Conservation (phyloP, 1,140 invertebrate genomes). For the Heliothis virescens region DNA sequence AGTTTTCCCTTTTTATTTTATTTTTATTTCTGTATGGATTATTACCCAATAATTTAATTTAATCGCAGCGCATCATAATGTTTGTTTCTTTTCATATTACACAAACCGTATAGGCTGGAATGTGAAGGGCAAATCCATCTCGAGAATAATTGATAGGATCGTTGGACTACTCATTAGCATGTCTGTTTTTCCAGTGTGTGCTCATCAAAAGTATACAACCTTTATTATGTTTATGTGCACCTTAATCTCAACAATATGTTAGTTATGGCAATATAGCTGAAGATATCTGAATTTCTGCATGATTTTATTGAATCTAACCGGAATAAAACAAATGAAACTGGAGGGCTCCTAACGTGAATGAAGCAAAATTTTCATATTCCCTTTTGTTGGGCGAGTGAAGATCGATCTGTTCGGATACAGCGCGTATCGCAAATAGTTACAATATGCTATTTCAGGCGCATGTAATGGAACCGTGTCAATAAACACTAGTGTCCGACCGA, state of each 20-base stretch:
- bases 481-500: too few species aligned
- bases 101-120: slow-evolving; percentile 14
- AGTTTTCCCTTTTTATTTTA: slow-evolving; percentile 11
- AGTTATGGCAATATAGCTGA: too few species aligned
- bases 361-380: not conserved
- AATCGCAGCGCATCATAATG: slow-evolving; percentile 20
- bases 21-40: not conserved
- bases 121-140: slow-evolving; percentile 42
- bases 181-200: slow-evolving; percentile 10
- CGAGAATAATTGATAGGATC: slow-evolving; percentile 33
- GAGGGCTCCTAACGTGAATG: too few species aligned
- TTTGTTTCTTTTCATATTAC: slow-evolving; percentile 27
- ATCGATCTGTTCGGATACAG: slow-evolving; percentile 32
- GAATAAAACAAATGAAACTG: too few species aligned
- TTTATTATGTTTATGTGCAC: too few species aligned
- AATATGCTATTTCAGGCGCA: slow-evolving; percentile 35
- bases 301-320: too few species aligned
- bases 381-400: slow-evolving; percentile 17
- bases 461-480: slow-evolving; percentile 43
- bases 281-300: too few species aligned
- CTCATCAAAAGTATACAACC: not conserved
- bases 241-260: too few species aligned
- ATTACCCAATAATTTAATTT: slow-evolving; percentile 9
- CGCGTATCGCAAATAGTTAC: slow-evolving; percentile 35
- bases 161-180: slow-evolving; percentile 29